Base-by-base conservation (phyloP, 2,113 vertebrate genomes). In the Sturnira hondurensis region DNA sequence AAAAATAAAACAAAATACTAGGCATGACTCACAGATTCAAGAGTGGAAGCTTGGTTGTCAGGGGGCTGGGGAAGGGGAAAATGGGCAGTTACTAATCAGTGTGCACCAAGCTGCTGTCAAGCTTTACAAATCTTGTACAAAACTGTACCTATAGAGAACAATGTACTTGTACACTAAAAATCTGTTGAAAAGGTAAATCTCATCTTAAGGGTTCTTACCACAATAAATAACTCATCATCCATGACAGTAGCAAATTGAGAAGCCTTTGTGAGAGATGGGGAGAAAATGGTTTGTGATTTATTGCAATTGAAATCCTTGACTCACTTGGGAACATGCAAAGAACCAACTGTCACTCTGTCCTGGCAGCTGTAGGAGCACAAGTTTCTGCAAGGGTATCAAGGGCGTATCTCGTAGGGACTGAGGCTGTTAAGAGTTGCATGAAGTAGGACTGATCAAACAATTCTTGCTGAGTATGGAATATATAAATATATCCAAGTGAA, bases 361-460 rank as follows among this genome's bases (percentile, higher is more conserved):
- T 87, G 80, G 78, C 83, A 80, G 31, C 26, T 94, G 54, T 33
- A 67, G 63, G 56, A 93, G n/a, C 31, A 54, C 52, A 63, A 3
- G 41, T 71, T 91, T 94, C 41, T 87, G 76, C 73, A 94, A 17
- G 76, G n/a, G 31, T 47, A 54, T 83, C 58, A 93, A 89, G 78
- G 77, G 52, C 54, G 43, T 90, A 63, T 74, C n/a, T 94, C 16
- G 1, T 80, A 86, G 82, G 70, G 33, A 87, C 2, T 41, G 50
- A 84, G 17, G 16, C 86, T 92, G 65, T 93, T 87, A 71, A 80
- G 90, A 58, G 28, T 92, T 96, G 83, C 83, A 58, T 81, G 77
- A 78, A 92, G 58, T 52, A 92, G 50, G 63, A 90, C 93, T 96
- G 95, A 97, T 97, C 89, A 93, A 96, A 95, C 83, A 97, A 94